Conservation (phyloP, 1,140 invertebrate species). For the Drosophila repletoides region DNA sequence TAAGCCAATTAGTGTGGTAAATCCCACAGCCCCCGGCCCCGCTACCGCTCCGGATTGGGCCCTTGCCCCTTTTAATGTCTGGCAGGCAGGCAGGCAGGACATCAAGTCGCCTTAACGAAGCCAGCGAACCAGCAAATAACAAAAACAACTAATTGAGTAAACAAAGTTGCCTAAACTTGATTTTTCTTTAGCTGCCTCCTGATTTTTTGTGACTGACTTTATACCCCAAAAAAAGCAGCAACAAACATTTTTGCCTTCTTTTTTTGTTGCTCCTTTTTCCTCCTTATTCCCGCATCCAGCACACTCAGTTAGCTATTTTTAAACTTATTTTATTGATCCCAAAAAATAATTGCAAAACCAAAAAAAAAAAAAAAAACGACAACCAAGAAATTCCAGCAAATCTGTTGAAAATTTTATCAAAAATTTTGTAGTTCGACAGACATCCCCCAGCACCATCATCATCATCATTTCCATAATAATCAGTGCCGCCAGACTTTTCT, state of each 20-base stretch:
- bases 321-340: slow-evolving; percentile 80
- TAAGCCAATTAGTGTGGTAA: slow-evolving; percentile 74
- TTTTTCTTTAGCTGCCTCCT: slow-evolving; percentile 46
- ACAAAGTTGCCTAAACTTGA: slow-evolving; percentile 68
- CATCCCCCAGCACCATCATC: background rate
- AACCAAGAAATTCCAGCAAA: slow-evolving; percentile 32
- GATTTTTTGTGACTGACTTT: slow-evolving; percentile 42
- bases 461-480: slow-evolving; percentile 24
- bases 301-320: slow-evolving; percentile 53
- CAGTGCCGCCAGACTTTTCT: slow-evolving; percentile 29
- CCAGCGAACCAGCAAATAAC: slow-evolving; percentile 71
- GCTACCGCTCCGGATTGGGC: background rate
- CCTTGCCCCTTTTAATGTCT: slow-evolving; percentile 8
- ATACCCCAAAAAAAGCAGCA: background rate
- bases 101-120: slow-evolving; percentile 48
- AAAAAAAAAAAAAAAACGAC: slow-evolving; percentile 26
- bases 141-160: slow-evolving; percentile 78
- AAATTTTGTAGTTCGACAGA: slow-evolving; percentile 50
- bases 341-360: slow-evolving; percentile 70
- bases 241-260: slow-evolving; percentile 1
- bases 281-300: background rate
- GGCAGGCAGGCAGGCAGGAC: slow-evolving; percentile 27
- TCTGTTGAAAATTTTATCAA: slow-evolving; percentile 59
- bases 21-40: background rate
- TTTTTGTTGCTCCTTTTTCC: background rate